phyloP scores from a whole-genome alignment of 1,140 invertebrate species.

The Hycleus phaleratus region DNA sequence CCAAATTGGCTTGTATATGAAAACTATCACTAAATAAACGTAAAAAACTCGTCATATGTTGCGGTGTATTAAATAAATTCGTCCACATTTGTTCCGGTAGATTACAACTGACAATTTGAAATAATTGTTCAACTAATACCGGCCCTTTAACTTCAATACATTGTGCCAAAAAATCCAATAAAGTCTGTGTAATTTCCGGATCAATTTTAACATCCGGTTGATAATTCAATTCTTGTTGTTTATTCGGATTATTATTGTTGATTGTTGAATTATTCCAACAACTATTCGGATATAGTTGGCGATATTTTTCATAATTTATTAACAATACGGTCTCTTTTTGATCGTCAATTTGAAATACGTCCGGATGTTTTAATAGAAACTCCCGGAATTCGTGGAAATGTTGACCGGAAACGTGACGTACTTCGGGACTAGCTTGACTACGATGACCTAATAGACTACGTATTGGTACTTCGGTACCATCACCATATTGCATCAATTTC shows the following conservation, averaged over 20 bases:
- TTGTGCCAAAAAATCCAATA: slow-evolving; percentile 71
- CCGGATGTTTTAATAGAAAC: slow-evolving; percentile 76
- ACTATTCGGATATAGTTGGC: slow-evolving; percentile 36
- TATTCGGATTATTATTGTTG: too few species aligned
- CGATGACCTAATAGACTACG: slow-evolving; percentile 87
- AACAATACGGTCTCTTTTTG: slow-evolving; percentile 69
- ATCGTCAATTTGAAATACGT: slow-evolving; percentile 82
- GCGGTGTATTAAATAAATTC: slow-evolving; percentile 76
- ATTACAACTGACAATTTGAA: slow-evolving; percentile 68
- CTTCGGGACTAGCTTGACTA: slow-evolving; percentile 89
- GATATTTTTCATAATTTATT: slow-evolving; percentile 54
- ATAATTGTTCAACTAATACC: slow-evolving; percentile 76
- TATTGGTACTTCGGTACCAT: slow-evolving; percentile 85
- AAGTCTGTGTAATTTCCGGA: slow-evolving; percentile 63
- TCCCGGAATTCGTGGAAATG: slow-evolving; percentile 91
- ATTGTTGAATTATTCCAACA: too few species aligned
- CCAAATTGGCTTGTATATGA: slow-evolving; percentile 81
- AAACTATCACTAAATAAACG: slow-evolving; percentile 86
- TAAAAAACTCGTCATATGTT: slow-evolving; percentile 78
- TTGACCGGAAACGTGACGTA: slow-evolving; percentile 89
- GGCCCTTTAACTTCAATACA: slow-evolving; percentile 60
- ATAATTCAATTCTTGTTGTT: slow-evolving; percentile 41
- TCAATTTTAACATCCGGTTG: slow-evolving; percentile 70
- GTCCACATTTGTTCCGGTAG: slow-evolving; percentile 71
- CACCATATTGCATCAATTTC: slow-evolving; percentile 83